Evolutionary conservation across 2,113 vertebrate species (phyloP), one percentile per base, ranked within the genome.

Genomic region (Ancistrus triradiatus): DNA sequence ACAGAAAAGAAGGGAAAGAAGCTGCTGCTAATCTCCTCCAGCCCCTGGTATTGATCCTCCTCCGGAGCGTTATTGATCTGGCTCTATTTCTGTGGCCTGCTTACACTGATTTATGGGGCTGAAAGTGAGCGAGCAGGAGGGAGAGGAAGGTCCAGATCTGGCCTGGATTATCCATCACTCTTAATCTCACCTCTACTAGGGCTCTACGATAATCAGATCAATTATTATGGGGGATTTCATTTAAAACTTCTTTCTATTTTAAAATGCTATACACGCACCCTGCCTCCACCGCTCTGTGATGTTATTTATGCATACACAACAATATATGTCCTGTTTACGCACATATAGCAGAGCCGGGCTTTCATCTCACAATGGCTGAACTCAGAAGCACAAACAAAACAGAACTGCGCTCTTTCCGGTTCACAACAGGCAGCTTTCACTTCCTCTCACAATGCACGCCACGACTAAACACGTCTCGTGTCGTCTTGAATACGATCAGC

Each of bases 31-130:
- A 58, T 44, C 6, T 25, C 38, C 44, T 19, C 67, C 33, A 60
- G 42, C 55, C 25, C 38, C 14, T 13, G 31, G 13, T 43, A 74
- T 61, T 65, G 61, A 74, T 69, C 53, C 13, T 59, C 49, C 19
- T 44, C 18, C 15, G 40, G 6, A n/a, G 7, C 42, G 50, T 24
- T 43, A 61, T 74, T 62, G 28, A 62, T 63, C 58, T 11, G 25
- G 33, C 19, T 21, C 22, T 60, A 33, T 35, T 60, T 55, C 17
- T 55, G 38, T 59, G 25, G 19, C 18, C 21, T 35, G 43, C 28
- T 60, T 19, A 22, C n/a, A n/a, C n/a, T n/a, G n/a, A n/a, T n/a
- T n/a, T n/a, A n/a, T n/a, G n/a, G n/a, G n/a, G 3, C 7, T 6
- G 28, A 37, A 49, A 18, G 44, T 28, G 10, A 51, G 49, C 47